Percentiles rank a stretch among this genome's conserved stretches.
phyloP scores from a whole-genome alignment of 2,113 vertebrate genomes.

The Riparia riparia region DNA sequence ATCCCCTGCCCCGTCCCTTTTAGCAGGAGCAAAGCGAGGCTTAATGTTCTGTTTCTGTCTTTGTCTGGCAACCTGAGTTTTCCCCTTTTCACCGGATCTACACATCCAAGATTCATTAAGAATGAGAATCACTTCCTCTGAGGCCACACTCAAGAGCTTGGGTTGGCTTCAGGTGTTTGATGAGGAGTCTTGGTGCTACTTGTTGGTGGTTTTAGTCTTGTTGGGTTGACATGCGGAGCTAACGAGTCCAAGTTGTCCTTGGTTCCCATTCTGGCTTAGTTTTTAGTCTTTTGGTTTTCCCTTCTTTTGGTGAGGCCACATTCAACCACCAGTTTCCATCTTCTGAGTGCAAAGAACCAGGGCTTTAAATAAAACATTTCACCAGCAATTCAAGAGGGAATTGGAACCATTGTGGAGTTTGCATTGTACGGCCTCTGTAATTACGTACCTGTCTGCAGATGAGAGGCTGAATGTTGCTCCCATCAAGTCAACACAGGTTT shows the following conservation, averaged over 20 bases:
- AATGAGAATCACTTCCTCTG: slow-evolving; percentile 36
- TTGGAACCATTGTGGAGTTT: slow-evolving; percentile 71
- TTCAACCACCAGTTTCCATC: slow-evolving; percentile 53
- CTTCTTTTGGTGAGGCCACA: slow-evolving; percentile 28
- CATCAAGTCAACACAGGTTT: slow-evolving; percentile 27
- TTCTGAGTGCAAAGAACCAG: slow-evolving; percentile 69
- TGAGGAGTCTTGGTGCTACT: slow-evolving; percentile 52
- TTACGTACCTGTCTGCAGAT: slow-evolving; percentile 77
- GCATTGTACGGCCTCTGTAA: slow-evolving; percentile 77
- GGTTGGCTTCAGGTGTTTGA: background rate
- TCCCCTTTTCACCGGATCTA: slow-evolving; percentile 29
- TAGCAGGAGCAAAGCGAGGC: background rate
- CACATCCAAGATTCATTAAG: slow-evolving; percentile 35
- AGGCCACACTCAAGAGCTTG: slow-evolving; percentile 41
- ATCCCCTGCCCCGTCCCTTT: accelerated
- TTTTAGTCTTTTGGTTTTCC: slow-evolving; percentile 22
- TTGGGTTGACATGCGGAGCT: slow-evolving; percentile 8
- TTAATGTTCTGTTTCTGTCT: slow-evolving; percentile 8
- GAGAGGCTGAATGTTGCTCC: slow-evolving; percentile 73
- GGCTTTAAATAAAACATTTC: slow-evolving; percentile 71
- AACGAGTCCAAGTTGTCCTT: slow-evolving; percentile 21
- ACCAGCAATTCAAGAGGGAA: slow-evolving; percentile 78
- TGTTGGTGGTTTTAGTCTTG: slow-evolving; percentile 33
- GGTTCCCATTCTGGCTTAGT: slow-evolving; percentile 50
- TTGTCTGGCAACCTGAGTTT: background rate